Evolutionary conservation across 1,140 invertebrate species (phyloP).

Genomic region (Carcinoscorpius rotundicauda): DNA sequence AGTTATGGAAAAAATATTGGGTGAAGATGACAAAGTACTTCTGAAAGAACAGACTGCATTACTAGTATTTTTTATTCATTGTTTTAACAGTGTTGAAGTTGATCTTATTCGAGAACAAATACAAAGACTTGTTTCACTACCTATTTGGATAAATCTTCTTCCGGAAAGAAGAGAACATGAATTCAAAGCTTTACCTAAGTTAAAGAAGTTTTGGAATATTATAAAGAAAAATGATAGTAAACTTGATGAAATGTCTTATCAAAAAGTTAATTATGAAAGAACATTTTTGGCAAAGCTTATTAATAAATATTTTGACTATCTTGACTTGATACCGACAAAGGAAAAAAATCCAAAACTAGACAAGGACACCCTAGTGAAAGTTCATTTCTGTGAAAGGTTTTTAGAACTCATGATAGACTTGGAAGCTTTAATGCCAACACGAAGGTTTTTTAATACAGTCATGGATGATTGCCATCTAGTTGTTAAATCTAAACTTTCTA

Average conservation of each 20-base stretch:
- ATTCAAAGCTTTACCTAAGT: slow-evolving; percentile 72
- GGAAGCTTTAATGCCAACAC: slow-evolving; percentile 84
- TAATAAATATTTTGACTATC: slow-evolving; percentile 72
- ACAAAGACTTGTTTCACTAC: slow-evolving; percentile 78
- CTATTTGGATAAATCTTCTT: slow-evolving; percentile 87
- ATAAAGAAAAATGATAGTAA: slow-evolving; percentile 70
- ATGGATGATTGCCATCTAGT: slow-evolving; percentile 91
- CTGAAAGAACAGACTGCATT: slow-evolving; percentile 71
- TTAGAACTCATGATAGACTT: slow-evolving; percentile 92
- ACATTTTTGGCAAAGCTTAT: slow-evolving; percentile 78
- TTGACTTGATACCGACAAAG: slow-evolving; percentile 53
- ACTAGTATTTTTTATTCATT: slow-evolving; percentile 86
- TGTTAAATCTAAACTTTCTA: slow-evolving; percentile 71
- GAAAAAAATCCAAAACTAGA: slow-evolving; percentile 30
- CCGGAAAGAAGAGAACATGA: slow-evolving; percentile 67
- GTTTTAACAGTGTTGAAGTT: slow-evolving; percentile 76
- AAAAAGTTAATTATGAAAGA: slow-evolving; percentile 72
- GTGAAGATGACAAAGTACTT: slow-evolving; percentile 38
- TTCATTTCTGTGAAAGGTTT: slow-evolving; percentile 88
- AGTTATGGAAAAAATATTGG: slow-evolving; percentile 57
- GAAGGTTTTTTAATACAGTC: slow-evolving; percentile 92
- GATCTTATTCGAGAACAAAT: slow-evolving; percentile 83
- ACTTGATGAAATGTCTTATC: slow-evolving; percentile 48
- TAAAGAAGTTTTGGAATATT: slow-evolving; percentile 82
- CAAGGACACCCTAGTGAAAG: slow-evolving; percentile 42